Base-by-base conservation (phyloP, 1,140 invertebrate genomes). In the Pogonognathellus flavescens region DNA sequence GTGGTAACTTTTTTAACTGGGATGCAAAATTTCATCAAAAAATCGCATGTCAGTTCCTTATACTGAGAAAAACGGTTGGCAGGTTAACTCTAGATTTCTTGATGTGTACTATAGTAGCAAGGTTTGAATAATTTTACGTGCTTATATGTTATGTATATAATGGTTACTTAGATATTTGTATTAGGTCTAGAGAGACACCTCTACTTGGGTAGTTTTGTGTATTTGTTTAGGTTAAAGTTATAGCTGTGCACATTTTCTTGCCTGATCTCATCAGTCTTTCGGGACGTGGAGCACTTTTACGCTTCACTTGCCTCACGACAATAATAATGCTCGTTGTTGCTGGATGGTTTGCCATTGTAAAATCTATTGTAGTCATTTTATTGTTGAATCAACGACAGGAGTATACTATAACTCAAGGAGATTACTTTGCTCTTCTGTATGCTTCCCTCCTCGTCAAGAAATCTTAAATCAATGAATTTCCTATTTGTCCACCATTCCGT, bases 281-380 rank as follows among this genome's bases (percentile, higher is more conserved):
- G 66, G 66, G 60, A 41, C 60, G 14, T 13, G 41, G 62, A 57
- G 84, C 84, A 85, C 66, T 85, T 85, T 85, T 85, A 80, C 84
- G 84, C 84, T 80, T 85, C 52, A 85, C 70, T 85, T 85, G 84
- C 72, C 84, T 80, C 76, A 53, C 83, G 49, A 76, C 83, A 72
- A 55, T 76, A 62, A 55, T 59, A 62, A 66, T 52, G 52, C 57
- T 59, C 18, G 25, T 60, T 52, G 82, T 22, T 50, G 20, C 82
- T 52, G 82, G 49, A 66, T 72, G 83, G 76, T 53, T 52, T 41
- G 20, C 59, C 50, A 84, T 80, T 84, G 81, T 82, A 20, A 82
- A 66, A 22, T 2, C 76, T 22, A 80, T 80, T 80, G 76, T 80
- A n/a, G 31, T 25, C 22, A 70, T 70, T 70, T 70, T 70, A 70